A percentile compares a stretch with the other conserved stretches of the same genome.
Evolutionary conservation across 2,797 vertebrate genomes (phyloP).

Genomic region (Mus spretus): DNA sequence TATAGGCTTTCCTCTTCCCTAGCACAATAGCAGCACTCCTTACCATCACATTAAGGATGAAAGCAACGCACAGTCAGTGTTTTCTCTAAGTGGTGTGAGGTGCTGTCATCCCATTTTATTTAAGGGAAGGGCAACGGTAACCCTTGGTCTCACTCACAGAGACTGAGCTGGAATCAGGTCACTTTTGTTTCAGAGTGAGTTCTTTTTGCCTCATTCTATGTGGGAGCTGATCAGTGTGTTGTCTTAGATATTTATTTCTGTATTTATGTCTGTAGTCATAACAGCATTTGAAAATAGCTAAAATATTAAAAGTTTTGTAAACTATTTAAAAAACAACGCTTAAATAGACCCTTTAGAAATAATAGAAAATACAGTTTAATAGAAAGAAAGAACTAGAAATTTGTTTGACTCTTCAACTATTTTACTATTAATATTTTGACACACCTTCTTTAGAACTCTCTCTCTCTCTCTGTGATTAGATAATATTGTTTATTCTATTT

Average conservation of each 20-base stretch:
- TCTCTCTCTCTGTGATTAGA: neutral
- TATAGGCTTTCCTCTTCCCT: neutral
- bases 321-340: slow-evolving; percentile 35
- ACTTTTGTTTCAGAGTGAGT: neutral
- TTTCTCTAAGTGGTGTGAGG: neutral
- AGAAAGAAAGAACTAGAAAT: neutral
- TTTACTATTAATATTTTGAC: slow-evolving; percentile 39
- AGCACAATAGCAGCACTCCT: neutral
- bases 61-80: neutral
- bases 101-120: neutral
- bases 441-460: neutral
- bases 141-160: neutral
- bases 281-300: slow-evolving; percentile 36
- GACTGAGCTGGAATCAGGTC: neutral
- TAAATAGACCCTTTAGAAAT: slow-evolving; percentile 19
- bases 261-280: neutral
- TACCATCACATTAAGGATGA: neutral
- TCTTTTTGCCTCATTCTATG: neutral
- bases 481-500: neutral
- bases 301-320: slow-evolving; percentile 25
- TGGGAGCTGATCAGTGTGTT: neutral
- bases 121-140: neutral
- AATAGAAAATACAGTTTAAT: slow-evolving; percentile 29
- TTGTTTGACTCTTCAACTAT: neutral
- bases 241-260: slow-evolving; percentile 10